Base-by-base conservation (phyloP, 2,797 vertebrate species). In the Erpetoichthys calabaricus region DNA sequence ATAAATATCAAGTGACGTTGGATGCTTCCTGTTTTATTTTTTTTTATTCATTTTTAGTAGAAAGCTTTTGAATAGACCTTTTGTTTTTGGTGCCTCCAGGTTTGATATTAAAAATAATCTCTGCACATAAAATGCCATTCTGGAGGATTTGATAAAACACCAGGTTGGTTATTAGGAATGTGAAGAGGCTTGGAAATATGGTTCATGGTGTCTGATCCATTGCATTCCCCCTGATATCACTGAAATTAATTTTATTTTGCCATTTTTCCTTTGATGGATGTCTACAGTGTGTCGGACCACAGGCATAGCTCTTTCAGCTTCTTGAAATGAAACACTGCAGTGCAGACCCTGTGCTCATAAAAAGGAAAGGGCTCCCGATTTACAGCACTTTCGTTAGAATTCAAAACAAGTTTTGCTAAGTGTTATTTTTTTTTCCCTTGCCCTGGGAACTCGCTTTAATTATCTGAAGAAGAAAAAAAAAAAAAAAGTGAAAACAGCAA, bases 361-460 rank as follows among this genome's bases (percentile, higher is more conserved):
- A 25, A 25, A 25, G 25, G 25, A 25, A 25, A 25, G 25, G 25
- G 25, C 25, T 25, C 25, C 25, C 25, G 25, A 2, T 25, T 25
- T 47, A 45, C 55, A 8, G 8, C 3, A 5, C 10, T 45, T 3
- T 10, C 8, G 10, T 59, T 59, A n/a, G 41, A 44, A 52, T 8
- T 43, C 42, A 42, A 59, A 54, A 47, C 52, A 59, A 45, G 51
- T 42, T 45, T 56, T 43, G 9, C 56, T 25, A 47, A n/a, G 47
- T 44, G 44, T 44, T 57, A 55, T 64, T 53, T 43, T 56, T 41
- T 25, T 25, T 25, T 2, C 25, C 25, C 25, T 51, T 57, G 45
- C 64, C 53, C 42, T 53, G n/a, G 45, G 51, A 58, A 58, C 57
- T 52, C 41, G 9, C 45, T 50, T 59, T 49, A 59, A 63, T 56